These are phyloP conservation scores for Karalla daura DNA, from an alignment of 2,797 vertebrate species.

Conservation along the genomic window DNA sequence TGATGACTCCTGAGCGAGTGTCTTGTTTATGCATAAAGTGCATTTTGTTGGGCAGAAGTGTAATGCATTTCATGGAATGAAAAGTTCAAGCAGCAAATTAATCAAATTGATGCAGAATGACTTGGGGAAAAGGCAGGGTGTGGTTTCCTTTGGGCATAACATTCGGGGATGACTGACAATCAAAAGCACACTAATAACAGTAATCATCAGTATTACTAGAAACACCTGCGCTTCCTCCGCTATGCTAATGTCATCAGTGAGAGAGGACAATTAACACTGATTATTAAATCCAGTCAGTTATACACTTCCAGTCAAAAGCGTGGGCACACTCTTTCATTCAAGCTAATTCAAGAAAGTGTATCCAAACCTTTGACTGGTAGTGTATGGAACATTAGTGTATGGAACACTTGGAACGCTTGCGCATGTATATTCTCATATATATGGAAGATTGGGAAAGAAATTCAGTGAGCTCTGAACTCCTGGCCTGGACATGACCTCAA, in stretches of 20 bases:
- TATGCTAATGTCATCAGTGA: neutral
- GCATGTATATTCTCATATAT: too few relatives aligned
- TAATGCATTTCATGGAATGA: neutral
- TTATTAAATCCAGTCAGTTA: neutral
- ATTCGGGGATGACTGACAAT: neutral
- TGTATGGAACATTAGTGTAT: too few relatives aligned
- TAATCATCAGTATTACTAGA: neutral
- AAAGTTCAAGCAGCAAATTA: neutral
- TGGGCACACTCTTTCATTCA: too few relatives aligned
- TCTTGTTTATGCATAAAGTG: neutral
- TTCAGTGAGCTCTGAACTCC: too few relatives aligned
- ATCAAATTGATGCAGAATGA: neutral
- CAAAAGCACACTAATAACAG: neutral
- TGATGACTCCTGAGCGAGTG: neutral
- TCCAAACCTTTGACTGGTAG: too few relatives aligned
- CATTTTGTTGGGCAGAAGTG: neutral
- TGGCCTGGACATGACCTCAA: too few relatives aligned
- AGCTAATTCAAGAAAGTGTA: too few relatives aligned
- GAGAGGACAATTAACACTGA: neutral
- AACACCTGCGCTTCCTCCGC: neutral
- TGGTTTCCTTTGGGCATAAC: neutral
- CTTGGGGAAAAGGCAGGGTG: neutral
- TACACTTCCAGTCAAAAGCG: neutral
- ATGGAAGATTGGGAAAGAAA: too few relatives aligned
- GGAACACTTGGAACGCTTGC: too few relatives aligned